These are phyloP conservation scores for Anastatus disparis DNA, from an alignment of 1,140 invertebrate species.

Conservation along the genomic window DNA sequence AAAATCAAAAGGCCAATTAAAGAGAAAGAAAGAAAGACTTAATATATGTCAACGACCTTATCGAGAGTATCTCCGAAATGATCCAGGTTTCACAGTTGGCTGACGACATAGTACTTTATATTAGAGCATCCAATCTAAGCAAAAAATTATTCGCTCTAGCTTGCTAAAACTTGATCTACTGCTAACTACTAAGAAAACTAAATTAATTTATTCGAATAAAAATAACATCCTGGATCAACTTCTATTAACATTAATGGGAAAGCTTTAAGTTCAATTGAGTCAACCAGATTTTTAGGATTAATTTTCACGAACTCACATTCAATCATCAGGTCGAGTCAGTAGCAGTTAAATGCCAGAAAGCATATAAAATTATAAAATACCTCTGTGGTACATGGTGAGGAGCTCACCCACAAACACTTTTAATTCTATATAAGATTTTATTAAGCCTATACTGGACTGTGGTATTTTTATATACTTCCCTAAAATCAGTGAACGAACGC, in stretches of 20 bases:
- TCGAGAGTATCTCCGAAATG: too few species aligned
- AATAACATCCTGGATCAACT: background rate
- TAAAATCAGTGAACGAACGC: background rate
- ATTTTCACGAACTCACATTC: background rate
- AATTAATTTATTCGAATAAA: background rate
- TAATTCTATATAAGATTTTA: conserved; percentile 36
- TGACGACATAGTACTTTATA: too few species aligned
- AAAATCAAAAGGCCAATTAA: too few species aligned
- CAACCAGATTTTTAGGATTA: background rate
- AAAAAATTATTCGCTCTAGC: too few species aligned
- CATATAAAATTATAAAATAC: background rate
- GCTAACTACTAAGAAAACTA: too few species aligned
- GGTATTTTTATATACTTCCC: background rate
- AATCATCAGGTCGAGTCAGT: too few species aligned
- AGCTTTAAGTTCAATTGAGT: background rate
- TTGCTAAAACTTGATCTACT: too few species aligned
- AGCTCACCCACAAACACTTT: background rate
- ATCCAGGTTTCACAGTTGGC: too few species aligned
- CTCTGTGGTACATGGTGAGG: background rate
- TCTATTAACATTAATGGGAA: background rate
- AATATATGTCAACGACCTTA: too few species aligned
- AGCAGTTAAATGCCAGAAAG: too few species aligned
- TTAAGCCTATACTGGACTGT: conserved; percentile 31
- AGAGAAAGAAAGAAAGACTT: too few species aligned
- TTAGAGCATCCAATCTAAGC: too few species aligned